A percentile compares a stretch with the other conserved stretches of the same genome.
Conservation (phyloP, 1,140 invertebrate species). For the Heliconius congener region DNA sequence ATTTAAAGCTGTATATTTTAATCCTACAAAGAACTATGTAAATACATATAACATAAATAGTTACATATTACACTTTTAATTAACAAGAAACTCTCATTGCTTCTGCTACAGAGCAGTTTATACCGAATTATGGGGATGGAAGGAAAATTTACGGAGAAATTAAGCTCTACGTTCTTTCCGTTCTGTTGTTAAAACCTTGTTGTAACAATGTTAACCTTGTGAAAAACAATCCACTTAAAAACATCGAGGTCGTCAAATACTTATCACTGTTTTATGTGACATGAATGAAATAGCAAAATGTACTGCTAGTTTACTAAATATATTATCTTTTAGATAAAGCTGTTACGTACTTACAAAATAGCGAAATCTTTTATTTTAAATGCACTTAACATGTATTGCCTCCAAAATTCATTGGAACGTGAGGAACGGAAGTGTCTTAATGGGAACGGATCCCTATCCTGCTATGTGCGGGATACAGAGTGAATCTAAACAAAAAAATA, state of each 20-base stretch:
- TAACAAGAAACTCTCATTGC: too few relatives aligned
- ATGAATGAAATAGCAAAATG: background rate
- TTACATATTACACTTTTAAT: too few relatives aligned
- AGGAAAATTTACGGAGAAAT: background rate
- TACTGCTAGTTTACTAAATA: background rate
- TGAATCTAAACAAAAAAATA: too few relatives aligned
- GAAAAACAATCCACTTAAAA: too few relatives aligned
- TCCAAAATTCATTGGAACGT: background rate
- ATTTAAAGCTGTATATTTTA: too few relatives aligned
- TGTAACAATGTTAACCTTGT: background rate
- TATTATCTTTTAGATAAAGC: background rate
- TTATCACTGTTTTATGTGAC: background rate
- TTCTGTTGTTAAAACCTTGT: too few relatives aligned
- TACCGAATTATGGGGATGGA: too few relatives aligned
- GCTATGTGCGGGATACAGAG: too few relatives aligned
- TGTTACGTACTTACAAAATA: background rate
- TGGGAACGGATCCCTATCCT: background rate
- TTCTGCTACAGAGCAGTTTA: too few relatives aligned
- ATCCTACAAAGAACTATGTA: too few relatives aligned
- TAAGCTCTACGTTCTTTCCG: background rate
- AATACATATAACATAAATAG: too few relatives aligned
- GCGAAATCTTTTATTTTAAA: background rate
- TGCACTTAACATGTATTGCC: background rate
- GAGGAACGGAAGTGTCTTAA: background rate
- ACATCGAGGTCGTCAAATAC: background rate